Evolutionary conservation across 2,113 vertebrate genomes (phyloP).

Genomic region (Amphiprion percula): DNA sequence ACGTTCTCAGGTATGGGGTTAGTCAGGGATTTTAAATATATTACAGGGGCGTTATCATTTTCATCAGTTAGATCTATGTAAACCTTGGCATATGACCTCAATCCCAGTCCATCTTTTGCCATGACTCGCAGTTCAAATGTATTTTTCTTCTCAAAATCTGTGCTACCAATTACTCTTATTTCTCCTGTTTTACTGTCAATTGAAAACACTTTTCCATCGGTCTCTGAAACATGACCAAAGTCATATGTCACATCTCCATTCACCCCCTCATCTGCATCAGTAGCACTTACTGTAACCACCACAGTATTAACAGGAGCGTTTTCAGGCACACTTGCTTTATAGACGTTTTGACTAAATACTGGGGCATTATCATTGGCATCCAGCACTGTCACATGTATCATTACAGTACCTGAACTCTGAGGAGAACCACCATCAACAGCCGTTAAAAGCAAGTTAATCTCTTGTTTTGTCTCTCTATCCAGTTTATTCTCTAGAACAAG

Average conservation of each 20-base stretch:
- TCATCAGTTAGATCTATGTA: conserved; percentile 80
- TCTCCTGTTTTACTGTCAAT: neutral
- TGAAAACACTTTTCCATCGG: neutral
- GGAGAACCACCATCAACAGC: conserved; percentile 75
- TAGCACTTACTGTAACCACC: conserved; percentile 64
- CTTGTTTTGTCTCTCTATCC: conserved; percentile 63
- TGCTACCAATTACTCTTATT: conserved; percentile 17
- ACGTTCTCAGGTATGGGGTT: conserved; percentile 75
- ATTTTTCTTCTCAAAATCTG: conserved; percentile 82
- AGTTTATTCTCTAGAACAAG: conserved; percentile 57
- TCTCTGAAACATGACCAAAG: conserved; percentile 48
- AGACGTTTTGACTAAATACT: conserved; percentile 64
- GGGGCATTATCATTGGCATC: conserved; percentile 77
- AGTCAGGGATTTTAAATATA: conserved; percentile 75
- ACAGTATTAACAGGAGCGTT: conserved; percentile 56
- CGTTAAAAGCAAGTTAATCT: conserved; percentile 60
- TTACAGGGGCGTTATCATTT: conserved; percentile 84
- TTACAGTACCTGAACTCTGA: conserved; percentile 67
- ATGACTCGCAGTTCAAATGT: conserved; percentile 74
- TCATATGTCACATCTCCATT: conserved; percentile 79
- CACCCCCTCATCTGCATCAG: conserved; percentile 73
- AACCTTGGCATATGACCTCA: conserved; percentile 72
- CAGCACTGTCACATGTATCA: conserved; percentile 67
- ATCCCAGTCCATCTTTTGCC: conserved; percentile 81
- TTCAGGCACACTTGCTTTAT: conserved; percentile 73